Percentiles rank a stretch among this genome's conserved stretches.
These are phyloP conservation scores for Geotrupes spiniger DNA, from an alignment of 2,888 invertebrate genomes.

Conservation along the genomic window DNA sequence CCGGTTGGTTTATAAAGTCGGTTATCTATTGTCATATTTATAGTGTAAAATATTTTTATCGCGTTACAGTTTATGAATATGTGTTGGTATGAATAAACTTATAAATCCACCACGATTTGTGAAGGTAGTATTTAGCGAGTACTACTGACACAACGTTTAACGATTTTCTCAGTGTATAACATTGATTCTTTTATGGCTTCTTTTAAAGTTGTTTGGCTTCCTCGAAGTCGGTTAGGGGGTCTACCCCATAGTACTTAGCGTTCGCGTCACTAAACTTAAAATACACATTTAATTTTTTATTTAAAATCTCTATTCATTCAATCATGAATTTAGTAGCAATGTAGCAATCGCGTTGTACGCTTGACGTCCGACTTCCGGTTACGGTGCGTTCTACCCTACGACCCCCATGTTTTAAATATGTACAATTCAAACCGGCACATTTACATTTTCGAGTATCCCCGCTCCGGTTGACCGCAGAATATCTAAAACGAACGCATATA, in stretches of 20 bases:
- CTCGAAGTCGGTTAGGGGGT: background rate
- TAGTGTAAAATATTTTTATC: too few relatives aligned
- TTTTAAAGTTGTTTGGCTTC: background rate
- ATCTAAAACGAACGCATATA: constrained; percentile 16
- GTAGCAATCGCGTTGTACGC: constrained; percentile 13
- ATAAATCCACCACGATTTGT: too few relatives aligned
- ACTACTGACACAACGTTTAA: background rate
- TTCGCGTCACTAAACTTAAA: constrained; percentile 1
- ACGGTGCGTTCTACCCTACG: background rate
- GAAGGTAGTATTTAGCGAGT: background rate
- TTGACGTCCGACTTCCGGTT: constrained; percentile 1
- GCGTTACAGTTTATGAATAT: too few relatives aligned
- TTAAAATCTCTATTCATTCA: constrained; percentile 30
- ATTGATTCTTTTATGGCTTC: constrained; percentile 1
- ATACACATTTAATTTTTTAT: constrained; percentile 27
- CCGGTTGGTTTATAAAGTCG: too few relatives aligned
- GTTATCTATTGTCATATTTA: too few relatives aligned
- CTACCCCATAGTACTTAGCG: too few relatives aligned
- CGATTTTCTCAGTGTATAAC: constrained; percentile 4
- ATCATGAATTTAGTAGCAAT: constrained; percentile 30
- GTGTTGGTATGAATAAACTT: too few relatives aligned
- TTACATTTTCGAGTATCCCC: constrained; percentile 17
- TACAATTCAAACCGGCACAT: constrained; percentile 13
- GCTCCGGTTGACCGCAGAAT: constrained; percentile 17
- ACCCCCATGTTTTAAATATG: constrained; percentile 16